These are phyloP conservation scores for Hirtodrosophila histrioides DNA, from an alignment of 2,888 invertebrate genomes.

Conservation along the genomic window DNA sequence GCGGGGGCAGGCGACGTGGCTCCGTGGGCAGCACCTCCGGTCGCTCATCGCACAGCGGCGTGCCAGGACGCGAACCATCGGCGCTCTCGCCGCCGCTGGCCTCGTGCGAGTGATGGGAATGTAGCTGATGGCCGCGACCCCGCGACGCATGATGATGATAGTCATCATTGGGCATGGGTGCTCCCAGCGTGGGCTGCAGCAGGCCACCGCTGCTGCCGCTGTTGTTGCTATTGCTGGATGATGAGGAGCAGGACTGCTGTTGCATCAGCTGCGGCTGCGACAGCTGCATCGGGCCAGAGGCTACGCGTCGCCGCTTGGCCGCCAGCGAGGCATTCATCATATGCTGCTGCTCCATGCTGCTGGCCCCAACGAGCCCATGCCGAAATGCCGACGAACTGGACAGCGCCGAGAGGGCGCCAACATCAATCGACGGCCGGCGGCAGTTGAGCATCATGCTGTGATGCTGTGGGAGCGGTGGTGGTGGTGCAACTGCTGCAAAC, in stretches of 20 bases:
- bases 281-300: slow-evolving; percentile 55
- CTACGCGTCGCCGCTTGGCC: slow-evolving; percentile 86
- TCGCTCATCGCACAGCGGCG: slow-evolving; percentile 92
- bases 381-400: slow-evolving; percentile 66
- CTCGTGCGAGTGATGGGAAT: slow-evolving; percentile 85
- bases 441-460: slow-evolving; percentile 79
- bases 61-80: slow-evolving; percentile 92
- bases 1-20: slow-evolving; percentile 89
- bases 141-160: slow-evolving; percentile 84
- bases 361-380: slow-evolving; percentile 75
- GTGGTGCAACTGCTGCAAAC: slow-evolving; percentile 63
- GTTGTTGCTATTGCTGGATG: slow-evolving; percentile 21
- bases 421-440: slow-evolving; percentile 86
- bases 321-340: slow-evolving; percentile 79
- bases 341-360: slow-evolving; percentile 68
- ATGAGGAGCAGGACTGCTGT: slow-evolving; percentile 25
- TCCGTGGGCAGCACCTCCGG: slow-evolving; percentile 91
- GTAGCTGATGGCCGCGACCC: slow-evolving; percentile 85
- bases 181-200: slow-evolving; percentile 39
- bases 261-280: slow-evolving; percentile 49
- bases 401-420: slow-evolving; percentile 75
- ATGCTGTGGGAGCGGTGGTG: slow-evolving; percentile 50
- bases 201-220: slow-evolving; percentile 29
- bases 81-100: slow-evolving; percentile 87
- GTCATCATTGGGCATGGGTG: slow-evolving; percentile 78